A percentile compares a stretch with the other conserved stretches of the same genome.
These are phyloP conservation scores for Glandiceps talaboti DNA, from an alignment of 53 echinoderm and acorn worm genomes.

Conservation along the genomic window DNA sequence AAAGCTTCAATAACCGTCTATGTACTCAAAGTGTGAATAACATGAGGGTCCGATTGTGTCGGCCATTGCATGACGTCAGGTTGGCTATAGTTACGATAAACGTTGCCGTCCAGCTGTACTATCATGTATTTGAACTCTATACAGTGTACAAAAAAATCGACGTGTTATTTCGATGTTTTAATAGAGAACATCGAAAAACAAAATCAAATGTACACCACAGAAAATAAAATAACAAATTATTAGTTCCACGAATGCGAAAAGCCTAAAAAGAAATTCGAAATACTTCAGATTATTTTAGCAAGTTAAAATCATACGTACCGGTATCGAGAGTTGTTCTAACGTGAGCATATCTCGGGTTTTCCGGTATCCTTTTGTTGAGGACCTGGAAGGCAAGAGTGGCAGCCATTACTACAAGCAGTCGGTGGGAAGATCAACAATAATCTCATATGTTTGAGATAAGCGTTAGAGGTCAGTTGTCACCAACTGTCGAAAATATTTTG, in stretches of 20 bases:
- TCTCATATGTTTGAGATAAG: neutral
- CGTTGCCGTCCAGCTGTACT: neutral
- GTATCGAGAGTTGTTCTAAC: slow-evolving; percentile 63
- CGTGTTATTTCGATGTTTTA: no score
- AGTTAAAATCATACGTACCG: slow-evolving; percentile 53
- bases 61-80: neutral
- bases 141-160: no score
- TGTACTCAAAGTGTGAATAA: no score
- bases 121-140: no score
- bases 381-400: slow-evolving; percentile 23
- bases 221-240: no score
- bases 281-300: no score
- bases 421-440: neutral
- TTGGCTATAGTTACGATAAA: neutral
- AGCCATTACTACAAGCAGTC: neutral
- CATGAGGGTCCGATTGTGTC: no score
- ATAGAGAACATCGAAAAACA: no score
- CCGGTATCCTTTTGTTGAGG: slow-evolving; percentile 60
- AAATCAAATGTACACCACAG: no score
- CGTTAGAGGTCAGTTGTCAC: neutral
- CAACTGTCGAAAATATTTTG: neutral
- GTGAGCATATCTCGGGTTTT: slow-evolving; percentile 71
- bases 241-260: no score
- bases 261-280: no score
- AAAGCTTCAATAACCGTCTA: no score